Conservation (phyloP, 2,113 vertebrate genomes). For the Myanophis thanlyinensis region DNA sequence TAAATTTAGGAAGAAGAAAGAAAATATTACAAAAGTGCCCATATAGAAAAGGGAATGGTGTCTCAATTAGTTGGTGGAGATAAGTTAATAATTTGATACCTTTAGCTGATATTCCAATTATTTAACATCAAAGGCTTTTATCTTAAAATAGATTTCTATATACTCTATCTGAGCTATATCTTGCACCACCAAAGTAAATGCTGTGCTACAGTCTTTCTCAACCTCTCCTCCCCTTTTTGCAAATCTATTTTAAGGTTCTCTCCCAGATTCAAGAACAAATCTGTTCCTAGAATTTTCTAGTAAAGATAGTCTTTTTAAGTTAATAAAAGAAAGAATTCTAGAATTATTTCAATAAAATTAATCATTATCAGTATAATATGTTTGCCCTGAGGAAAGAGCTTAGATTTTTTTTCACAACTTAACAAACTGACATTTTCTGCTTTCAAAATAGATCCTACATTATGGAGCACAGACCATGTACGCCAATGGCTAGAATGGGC, state of each 20-base stretch:
- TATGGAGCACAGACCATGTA: slow-evolving; percentile 87
- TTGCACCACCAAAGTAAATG: neutral
- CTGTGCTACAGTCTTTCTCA: neutral
- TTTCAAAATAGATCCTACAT: slow-evolving; percentile 74
- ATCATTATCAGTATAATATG: neutral
- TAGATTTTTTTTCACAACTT: neutral
- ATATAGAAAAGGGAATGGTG: neutral
- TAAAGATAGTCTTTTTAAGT: neutral
- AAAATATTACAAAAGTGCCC: neutral
- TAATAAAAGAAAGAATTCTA: neutral
- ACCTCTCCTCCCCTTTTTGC: neutral
- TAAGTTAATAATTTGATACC: neutral
- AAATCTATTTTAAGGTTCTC: neutral
- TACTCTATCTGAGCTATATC: neutral
- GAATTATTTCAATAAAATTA: neutral
- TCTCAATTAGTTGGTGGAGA: neutral
- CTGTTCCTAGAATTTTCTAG: neutral
- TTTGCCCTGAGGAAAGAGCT: neutral
- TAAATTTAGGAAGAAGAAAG: neutral
- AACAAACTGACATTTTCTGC: neutral
- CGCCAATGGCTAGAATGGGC: slow-evolving; percentile 91
- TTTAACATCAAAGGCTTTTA: neutral
- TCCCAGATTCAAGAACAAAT: neutral
- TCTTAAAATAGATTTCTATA: neutral
- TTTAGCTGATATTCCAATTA: neutral